Percentiles rank a stretch among this genome's conserved stretches.
These are phyloP conservation scores for Strigamia maritima DNA, from an alignment of 2,888 invertebrate species.

Conservation along the genomic window DNA sequence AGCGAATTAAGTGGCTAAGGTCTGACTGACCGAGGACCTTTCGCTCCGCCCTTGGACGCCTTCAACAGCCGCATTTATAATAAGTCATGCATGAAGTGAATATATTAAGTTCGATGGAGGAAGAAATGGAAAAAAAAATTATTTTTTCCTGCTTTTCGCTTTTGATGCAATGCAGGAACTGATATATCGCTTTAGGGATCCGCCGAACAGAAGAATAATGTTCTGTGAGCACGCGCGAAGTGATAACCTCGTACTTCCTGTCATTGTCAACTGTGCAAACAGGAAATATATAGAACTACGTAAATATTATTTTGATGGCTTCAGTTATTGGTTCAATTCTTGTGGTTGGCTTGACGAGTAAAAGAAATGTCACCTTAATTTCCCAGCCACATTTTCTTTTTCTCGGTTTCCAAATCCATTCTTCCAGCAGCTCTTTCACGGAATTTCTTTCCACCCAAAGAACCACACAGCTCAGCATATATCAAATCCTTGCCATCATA, in stretches of 20 bases:
- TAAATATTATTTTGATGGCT: constrained; percentile 21
- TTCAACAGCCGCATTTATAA: background rate
- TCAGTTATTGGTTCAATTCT: constrained; percentile 5
- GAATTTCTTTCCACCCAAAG: constrained; percentile 20
- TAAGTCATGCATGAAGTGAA: constrained; percentile 12
- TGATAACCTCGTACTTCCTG: constrained; percentile 3
- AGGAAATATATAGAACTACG: constrained; percentile 25
- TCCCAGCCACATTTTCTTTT: constrained; percentile 6
- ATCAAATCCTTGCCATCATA: background rate
- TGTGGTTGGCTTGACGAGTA: background rate
- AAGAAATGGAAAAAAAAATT: background rate
- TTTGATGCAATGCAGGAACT: background rate
- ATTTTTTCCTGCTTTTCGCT: background rate
- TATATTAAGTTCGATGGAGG: background rate
- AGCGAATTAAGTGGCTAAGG: background rate
- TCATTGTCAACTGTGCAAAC: constrained; percentile 27
- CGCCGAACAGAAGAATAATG: background rate
- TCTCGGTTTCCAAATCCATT: constrained; percentile 6
- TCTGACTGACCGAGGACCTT: constrained; percentile 1
- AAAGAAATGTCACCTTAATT: constrained; percentile 25
- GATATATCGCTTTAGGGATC: constrained; percentile 18
- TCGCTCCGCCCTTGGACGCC: constrained; percentile 16
- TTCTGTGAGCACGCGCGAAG: background rate
- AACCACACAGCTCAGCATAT: constrained; percentile 9
- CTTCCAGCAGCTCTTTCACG: background rate